Evolutionary conservation across 2,797 vertebrate species (phyloP).

Genomic region (Masticophis lateralis): DNA sequence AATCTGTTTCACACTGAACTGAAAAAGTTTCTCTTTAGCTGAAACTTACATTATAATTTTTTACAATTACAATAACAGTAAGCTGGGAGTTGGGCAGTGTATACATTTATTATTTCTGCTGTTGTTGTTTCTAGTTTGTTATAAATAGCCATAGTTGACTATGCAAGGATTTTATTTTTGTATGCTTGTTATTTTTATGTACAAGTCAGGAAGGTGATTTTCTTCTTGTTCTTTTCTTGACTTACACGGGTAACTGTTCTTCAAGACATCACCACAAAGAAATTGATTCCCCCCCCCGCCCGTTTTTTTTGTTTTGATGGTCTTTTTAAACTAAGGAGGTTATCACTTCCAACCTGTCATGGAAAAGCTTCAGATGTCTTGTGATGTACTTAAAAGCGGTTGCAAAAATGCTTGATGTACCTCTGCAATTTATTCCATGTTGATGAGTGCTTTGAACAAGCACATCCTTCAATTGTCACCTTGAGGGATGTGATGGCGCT

Average conservation of each 20-base stretch:
- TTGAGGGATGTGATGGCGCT: not conserved
- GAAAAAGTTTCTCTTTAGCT: not conserved
- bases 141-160: not conserved
- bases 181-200: not conserved
- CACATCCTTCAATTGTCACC: not conserved
- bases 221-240: not conserved
- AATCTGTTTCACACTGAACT: not conserved
- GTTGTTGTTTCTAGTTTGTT: not conserved
- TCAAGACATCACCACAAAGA: not conserved
- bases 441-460: not conserved
- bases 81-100: not conserved
- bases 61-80: not conserved
- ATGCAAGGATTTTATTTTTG: not conserved
- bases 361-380: not conserved
- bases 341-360: not conserved
- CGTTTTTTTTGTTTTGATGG: not conserved
- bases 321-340: not conserved
- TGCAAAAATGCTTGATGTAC: not conserved
- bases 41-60: not conserved
- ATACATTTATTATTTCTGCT: not conserved
- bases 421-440: not conserved
- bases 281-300: not conserved
- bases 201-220: not conserved
- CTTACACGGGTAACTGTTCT: not conserved
- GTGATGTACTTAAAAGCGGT: not conserved